phyloP scores from a whole-genome alignment of 2,113 vertebrate species.

The Phoxinus phoxinus region DNA sequence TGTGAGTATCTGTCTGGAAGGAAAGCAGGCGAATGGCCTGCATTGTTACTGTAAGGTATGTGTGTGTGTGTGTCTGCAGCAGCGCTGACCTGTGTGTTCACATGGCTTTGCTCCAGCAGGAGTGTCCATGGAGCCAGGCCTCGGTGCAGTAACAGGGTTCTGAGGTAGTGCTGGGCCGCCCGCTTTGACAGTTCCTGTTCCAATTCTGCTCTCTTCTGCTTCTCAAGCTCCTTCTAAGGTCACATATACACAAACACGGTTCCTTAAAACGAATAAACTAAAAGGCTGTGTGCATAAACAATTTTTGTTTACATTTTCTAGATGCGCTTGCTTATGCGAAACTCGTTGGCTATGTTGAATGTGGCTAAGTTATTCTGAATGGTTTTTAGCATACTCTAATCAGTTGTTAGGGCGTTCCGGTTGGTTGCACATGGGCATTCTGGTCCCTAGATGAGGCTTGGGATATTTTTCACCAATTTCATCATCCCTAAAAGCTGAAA shows the following conservation, averaged over 20 bases:
- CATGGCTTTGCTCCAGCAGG: constrained; percentile 74
- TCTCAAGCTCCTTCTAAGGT: constrained; percentile 85
- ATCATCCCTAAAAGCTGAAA: not conserved
- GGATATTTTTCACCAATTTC: not conserved
- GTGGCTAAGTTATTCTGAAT: not conserved
- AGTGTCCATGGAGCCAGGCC: constrained; percentile 89
- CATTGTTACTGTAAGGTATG: not conserved
- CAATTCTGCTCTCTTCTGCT: constrained; percentile 77
- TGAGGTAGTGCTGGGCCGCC: constrained; percentile 82
- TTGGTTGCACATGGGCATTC: not conserved
- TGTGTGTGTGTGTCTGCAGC: not conserved
- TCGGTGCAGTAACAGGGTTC: constrained; percentile 73
- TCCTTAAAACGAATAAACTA: not conserved
- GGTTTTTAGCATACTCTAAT: not conserved
- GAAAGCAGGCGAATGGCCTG: not conserved
- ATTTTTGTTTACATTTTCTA: not conserved
- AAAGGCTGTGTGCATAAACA: constrained; percentile 16
- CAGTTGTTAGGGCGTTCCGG: not conserved
- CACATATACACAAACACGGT: constrained; percentile 27
- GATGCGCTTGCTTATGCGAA: not conserved
- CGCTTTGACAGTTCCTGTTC: constrained; percentile 75
- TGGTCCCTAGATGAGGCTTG: not conserved
- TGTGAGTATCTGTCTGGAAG: constrained; percentile 5
- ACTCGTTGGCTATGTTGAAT: not conserved
- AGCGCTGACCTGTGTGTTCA: constrained; percentile 76